Conservation (phyloP, 2,797 vertebrate genomes). For the Anomalospiza imberbis region DNA sequence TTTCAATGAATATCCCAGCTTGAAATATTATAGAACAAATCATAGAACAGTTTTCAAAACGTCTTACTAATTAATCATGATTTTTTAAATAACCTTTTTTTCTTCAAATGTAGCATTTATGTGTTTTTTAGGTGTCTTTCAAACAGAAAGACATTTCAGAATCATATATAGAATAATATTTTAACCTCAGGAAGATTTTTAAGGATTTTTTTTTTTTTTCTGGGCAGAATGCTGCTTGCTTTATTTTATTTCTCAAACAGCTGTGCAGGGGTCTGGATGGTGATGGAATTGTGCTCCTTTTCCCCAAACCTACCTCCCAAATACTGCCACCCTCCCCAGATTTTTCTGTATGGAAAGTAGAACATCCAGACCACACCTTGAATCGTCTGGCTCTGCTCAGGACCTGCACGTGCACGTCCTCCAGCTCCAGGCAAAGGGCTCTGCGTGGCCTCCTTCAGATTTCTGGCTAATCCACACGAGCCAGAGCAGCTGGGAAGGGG, state of each 20-base stretch:
- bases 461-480: background rate
- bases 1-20: background rate
- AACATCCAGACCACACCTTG: background rate
- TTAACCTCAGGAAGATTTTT: background rate
- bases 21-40: background rate
- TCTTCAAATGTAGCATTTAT: background rate
- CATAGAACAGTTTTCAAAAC: background rate
- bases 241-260: background rate
- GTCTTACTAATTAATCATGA: background rate
- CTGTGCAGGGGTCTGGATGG: background rate
- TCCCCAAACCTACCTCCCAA: background rate
- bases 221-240: background rate
- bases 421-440: background rate
- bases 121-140: background rate
- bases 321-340: background rate
- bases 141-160: background rate
- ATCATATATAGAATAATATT: background rate
- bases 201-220: background rate
- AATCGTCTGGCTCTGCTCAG: rapidly evolving
- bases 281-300: background rate
- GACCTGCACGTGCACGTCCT: rapidly evolving
- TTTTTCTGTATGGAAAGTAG: background rate
- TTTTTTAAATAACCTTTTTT: background rate
- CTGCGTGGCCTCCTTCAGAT: background rate
- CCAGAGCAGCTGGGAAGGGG: background rate